Evolutionary conservation across 2,888 invertebrate genomes (phyloP).

Genomic region (Polyommatus iphigenia): DNA sequence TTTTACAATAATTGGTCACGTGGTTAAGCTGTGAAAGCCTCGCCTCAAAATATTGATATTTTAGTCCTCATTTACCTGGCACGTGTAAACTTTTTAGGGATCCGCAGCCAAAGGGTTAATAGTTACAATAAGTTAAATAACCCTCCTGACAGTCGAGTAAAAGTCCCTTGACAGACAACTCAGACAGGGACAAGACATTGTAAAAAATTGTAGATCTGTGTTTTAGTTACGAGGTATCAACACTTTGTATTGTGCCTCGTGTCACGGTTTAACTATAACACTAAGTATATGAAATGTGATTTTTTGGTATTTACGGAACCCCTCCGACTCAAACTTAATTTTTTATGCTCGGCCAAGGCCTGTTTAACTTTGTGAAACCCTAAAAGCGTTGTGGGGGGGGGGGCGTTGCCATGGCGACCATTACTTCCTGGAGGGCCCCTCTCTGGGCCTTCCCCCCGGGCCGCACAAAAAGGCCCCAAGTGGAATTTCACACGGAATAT

Average conservation of each 20-base stretch:
- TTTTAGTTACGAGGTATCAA: no score
- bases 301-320: neutral
- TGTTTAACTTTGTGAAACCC: slow-evolving; percentile 1
- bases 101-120: neutral
- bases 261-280: no score
- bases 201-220: no score
- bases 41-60: neutral
- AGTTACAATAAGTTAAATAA: no score
- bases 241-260: no score
- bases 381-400: neutral
- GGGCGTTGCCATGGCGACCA: neutral
- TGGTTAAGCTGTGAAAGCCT: neutral
- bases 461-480: neutral
- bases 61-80: neutral
- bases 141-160: no score
- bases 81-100: neutral
- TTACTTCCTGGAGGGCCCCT: slow-evolving; percentile 14
- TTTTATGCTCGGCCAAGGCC: neutral
- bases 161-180: no score
- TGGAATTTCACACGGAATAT: neutral
- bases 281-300: no score
- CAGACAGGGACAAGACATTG: no score
- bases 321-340: neutral
- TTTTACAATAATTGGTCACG: neutral
- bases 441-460: neutral